These are phyloP conservation scores for Podarcis muralis DNA, from an alignment of 2,113 vertebrate species.

Conservation along the genomic window DNA sequence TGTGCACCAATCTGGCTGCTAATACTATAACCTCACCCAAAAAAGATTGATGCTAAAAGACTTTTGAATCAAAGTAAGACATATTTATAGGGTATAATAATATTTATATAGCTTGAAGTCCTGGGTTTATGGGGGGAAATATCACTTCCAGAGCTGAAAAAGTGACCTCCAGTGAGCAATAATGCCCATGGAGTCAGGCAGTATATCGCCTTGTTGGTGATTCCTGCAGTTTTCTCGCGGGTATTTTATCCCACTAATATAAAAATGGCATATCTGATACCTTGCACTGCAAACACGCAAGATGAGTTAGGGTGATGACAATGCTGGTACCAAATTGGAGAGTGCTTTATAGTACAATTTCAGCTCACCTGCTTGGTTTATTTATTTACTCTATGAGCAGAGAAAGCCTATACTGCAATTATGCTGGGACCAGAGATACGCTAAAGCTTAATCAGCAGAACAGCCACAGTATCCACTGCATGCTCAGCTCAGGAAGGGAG, in stretches of 20 bases:
- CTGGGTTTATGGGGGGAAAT: slow-evolving; percentile 38
- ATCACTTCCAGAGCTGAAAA: slow-evolving; percentile 36
- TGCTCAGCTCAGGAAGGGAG: not conserved
- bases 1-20: not conserved
- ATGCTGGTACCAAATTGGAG: not conserved
- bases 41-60: slow-evolving; percentile 35
- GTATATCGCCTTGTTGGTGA: not conserved
- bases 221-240: slow-evolving; percentile 10
- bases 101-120: slow-evolving; percentile 41
- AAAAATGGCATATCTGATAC: slow-evolving; percentile 25
- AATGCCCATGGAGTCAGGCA: slow-evolving; percentile 31
- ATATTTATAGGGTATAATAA: slow-evolving; percentile 36
- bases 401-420: not conserved
- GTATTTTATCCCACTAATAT: slow-evolving; percentile 13
- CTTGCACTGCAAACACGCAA: slow-evolving; percentile 35
- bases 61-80: slow-evolving; percentile 18
- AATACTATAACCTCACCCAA: not conserved
- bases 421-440: not conserved
- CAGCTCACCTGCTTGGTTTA: not conserved
- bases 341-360: slow-evolving; percentile 47
- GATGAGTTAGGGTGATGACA: not conserved
- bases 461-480: not conserved
- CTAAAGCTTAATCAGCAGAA: not conserved
- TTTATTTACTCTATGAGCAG: not conserved
- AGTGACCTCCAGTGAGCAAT: slow-evolving; percentile 14